These are phyloP conservation scores for Zapornia atra DNA, from an alignment of 2,113 vertebrate genomes.

Conservation along the genomic window DNA sequence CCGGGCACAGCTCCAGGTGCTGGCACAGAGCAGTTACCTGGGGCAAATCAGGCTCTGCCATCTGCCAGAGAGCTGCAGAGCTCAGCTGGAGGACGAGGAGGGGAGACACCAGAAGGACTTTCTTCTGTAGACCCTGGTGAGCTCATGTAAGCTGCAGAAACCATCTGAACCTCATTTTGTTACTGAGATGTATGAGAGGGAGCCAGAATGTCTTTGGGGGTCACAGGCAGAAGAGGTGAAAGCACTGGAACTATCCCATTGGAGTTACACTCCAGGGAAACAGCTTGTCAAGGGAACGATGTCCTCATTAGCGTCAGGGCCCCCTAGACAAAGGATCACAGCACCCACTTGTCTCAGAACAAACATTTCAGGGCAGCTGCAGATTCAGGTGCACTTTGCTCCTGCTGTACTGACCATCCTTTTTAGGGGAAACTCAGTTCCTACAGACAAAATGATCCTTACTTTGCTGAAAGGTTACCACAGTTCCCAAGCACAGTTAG, in stretches of 20 bases:
- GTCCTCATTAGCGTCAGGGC: background rate
- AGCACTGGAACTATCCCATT: background rate
- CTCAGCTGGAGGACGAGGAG: slow-evolving; percentile 1
- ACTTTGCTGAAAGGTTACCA: background rate
- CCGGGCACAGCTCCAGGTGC: slow-evolving; percentile 16
- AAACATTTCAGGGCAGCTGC: background rate
- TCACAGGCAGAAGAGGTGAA: background rate
- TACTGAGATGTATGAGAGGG: background rate
- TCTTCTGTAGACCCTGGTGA: background rate
- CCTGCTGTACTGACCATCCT: background rate
- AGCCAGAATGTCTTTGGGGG: background rate
- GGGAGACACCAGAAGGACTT: background rate
- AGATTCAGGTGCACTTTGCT: background rate
- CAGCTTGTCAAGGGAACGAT: background rate
- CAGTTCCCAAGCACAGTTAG: background rate
- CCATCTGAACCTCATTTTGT: background rate
- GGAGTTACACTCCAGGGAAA: background rate
- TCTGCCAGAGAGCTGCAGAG: slow-evolving; percentile 41
- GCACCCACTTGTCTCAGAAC: background rate
- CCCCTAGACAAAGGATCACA: background rate
- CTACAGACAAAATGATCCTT: background rate
- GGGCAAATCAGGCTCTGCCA: slow-evolving; percentile 31
- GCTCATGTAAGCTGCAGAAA: background rate
- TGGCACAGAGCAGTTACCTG: background rate
- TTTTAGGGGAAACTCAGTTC: background rate